Evolutionary conservation across 2,113 vertebrate genomes (phyloP).

Genomic region (Dromiciops gliroides): DNA sequence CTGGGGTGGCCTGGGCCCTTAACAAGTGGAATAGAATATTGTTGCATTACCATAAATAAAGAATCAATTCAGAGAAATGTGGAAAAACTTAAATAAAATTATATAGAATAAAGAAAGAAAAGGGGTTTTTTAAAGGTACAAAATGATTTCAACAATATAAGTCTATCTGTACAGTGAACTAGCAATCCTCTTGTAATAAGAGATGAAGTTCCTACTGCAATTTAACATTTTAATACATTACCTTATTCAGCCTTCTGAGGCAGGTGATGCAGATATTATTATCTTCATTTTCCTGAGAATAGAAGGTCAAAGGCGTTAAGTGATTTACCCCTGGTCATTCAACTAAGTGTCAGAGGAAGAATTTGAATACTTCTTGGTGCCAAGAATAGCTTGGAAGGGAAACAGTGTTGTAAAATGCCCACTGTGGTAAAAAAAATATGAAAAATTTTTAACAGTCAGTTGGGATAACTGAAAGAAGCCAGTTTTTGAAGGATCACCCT

Average conservation of each 20-base stretch:
- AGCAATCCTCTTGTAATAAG: no score
- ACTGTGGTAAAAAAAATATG: no score
- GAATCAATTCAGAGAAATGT: background rate
- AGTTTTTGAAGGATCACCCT: no score
- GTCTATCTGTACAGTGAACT: no score
- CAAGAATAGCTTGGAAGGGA: background rate
- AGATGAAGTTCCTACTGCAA: no score
- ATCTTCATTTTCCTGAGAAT: background rate
- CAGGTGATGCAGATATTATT: no score
- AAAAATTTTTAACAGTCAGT: no score
- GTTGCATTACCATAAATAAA: background rate
- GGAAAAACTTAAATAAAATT: background rate
- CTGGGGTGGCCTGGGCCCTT: no score
- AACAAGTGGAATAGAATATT: background rate
- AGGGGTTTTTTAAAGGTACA: background rate
- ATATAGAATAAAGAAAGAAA: background rate
- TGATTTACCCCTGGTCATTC: background rate
- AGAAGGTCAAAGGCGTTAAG: background rate
- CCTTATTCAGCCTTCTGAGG: no score
- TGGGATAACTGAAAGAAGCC: no score
- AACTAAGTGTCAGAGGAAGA: background rate
- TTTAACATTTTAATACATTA: no score
- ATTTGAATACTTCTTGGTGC: background rate
- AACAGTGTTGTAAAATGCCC: background rate
- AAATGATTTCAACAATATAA: background rate